A percentile compares a stretch with the other conserved stretches of the same genome.
phyloP scores from a whole-genome alignment of 2,888 invertebrate species.

The Gandaritis pyraliata region DNA sequence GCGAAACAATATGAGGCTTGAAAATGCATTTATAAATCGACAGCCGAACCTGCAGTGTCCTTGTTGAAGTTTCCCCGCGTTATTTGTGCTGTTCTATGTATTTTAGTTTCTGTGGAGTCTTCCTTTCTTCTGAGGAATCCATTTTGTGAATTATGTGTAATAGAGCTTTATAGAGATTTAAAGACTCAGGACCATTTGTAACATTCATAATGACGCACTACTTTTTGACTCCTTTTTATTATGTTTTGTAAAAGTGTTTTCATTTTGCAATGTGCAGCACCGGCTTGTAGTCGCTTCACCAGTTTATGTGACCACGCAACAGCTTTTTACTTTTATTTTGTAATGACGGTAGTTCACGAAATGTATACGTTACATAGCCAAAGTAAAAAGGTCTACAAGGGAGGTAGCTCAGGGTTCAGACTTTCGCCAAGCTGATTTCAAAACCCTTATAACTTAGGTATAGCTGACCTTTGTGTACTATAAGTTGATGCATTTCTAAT shows the following conservation, averaged over 20 bases:
- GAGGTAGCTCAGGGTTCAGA: constrained; percentile 29
- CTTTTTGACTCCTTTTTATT: constrained; percentile 59
- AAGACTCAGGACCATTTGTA: constrained; percentile 82
- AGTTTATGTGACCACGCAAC: constrained; percentile 53
- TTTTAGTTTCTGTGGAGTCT: constrained; percentile 62
- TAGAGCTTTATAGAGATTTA: constrained; percentile 80
- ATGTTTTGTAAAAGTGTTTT: constrained; percentile 63
- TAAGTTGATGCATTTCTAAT: constrained; percentile 39
- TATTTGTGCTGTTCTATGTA: constrained; percentile 76
- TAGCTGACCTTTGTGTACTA: constrained; percentile 12
- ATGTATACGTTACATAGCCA: constrained; percentile 16
- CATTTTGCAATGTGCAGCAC: constrained; percentile 70
- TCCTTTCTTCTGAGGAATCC: constrained; percentile 52
- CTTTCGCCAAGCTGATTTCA: constrained; percentile 39
- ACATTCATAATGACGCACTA: constrained; percentile 67
- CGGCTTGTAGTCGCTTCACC: constrained; percentile 74
- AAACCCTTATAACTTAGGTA: not conserved
- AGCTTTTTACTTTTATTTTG: constrained; percentile 47
- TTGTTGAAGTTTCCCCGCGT: constrained; percentile 67
- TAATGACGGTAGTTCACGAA: constrained; percentile 43
- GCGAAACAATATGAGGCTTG: constrained; percentile 46
- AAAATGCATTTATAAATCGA: constrained; percentile 66
- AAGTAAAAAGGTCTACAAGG: constrained; percentile 18
- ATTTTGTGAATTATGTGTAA: constrained; percentile 68
- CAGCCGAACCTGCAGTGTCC: constrained; percentile 74